Evolutionary conservation across 2,113 vertebrate genomes (phyloP).

Genomic region (Ginglymostoma cirratum): DNA sequence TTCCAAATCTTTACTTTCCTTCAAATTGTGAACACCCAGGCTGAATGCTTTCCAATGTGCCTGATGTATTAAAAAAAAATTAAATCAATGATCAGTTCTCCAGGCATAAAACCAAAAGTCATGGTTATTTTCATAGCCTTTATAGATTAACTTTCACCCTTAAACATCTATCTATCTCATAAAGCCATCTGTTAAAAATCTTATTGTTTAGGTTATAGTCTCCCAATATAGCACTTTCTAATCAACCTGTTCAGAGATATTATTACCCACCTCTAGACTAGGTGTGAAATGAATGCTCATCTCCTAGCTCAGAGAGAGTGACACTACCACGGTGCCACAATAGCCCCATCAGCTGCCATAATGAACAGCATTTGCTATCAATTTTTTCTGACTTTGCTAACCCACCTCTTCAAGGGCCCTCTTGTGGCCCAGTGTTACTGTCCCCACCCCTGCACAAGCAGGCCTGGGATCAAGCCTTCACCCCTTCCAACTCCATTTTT

Average conservation of each 20-base stretch:
- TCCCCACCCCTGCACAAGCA: too few species aligned
- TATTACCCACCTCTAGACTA: too few species aligned
- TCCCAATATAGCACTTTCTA: too few species aligned
- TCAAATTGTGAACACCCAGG: background rate
- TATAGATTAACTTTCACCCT: background rate
- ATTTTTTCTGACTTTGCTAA: background rate
- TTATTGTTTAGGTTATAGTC: background rate
- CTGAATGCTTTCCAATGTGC: background rate
- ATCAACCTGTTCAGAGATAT: too few species aligned
- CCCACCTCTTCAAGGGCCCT: background rate
- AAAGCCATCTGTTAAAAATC: background rate
- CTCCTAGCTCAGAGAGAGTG: too few species aligned
- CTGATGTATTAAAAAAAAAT: background rate
- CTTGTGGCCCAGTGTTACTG: too few species aligned
- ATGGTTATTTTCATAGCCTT: background rate
- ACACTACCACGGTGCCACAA: too few species aligned
- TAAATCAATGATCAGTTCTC: background rate
- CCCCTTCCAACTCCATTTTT: too few species aligned
- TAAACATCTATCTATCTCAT: background rate
- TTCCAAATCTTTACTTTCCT: background rate
- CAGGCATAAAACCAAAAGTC: background rate
- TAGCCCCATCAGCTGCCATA: background rate
- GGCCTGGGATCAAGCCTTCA: too few species aligned
- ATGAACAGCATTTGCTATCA: background rate
- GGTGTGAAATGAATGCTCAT: too few species aligned